These are phyloP conservation scores for Pseudoatta argentina DNA, from an alignment of 1,140 invertebrate genomes.

Conservation along the genomic window DNA sequence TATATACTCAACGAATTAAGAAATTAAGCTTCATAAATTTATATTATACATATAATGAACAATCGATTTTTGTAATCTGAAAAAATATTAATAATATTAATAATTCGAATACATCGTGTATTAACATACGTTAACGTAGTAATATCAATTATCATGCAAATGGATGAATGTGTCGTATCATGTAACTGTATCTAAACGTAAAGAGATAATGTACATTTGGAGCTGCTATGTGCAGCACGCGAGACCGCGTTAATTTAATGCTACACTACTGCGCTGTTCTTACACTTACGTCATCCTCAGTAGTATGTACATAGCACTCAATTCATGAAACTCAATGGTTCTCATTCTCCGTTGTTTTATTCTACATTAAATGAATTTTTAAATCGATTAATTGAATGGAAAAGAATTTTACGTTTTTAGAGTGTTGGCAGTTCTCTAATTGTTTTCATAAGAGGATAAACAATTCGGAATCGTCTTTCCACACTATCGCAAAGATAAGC, in stretches of 20 bases:
- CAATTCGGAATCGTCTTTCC: neutral
- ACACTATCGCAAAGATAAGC: slow-evolving; percentile 30
- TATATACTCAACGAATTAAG: neutral
- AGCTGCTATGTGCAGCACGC: slow-evolving; percentile 28
- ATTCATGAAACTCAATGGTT: slow-evolving; percentile 5
- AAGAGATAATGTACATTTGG: slow-evolving; percentile 28
- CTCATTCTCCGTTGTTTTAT: neutral
- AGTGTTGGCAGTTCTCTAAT: too few species aligned
- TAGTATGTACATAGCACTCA: slow-evolving; percentile 10
- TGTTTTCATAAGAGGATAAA: slow-evolving; percentile 16
- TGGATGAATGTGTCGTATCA: slow-evolving; percentile 1
- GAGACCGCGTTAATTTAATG: slow-evolving; percentile 38
- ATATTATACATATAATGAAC: neutral
- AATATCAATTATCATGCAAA: slow-evolving; percentile 25
- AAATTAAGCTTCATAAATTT: neutral
- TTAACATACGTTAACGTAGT: neutral
- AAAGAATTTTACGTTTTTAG: neutral
- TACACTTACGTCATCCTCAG: slow-evolving; percentile 18
- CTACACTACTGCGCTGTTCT: slow-evolving; percentile 27
- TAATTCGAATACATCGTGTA: neutral
- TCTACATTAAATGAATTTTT: neutral
- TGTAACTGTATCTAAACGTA: slow-evolving; percentile 37
- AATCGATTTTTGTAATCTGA: slow-evolving; percentile 4
- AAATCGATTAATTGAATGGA: neutral
- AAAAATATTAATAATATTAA: neutral